phyloP scores from a whole-genome alignment of 2,113 vertebrate genomes.

The Aepyceros melampus region DNA sequence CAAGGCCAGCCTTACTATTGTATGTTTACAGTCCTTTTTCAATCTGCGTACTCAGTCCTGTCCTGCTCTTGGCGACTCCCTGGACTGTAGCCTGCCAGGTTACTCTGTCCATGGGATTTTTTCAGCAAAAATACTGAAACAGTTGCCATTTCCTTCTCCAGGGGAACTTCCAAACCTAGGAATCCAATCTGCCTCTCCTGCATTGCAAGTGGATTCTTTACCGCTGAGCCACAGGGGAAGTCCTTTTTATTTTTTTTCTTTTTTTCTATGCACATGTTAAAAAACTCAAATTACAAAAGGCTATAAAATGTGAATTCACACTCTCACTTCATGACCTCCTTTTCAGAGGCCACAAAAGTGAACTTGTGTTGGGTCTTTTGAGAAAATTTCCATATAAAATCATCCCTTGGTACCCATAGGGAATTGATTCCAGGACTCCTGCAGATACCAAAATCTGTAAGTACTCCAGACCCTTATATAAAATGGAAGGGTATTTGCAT shows the following conservation, averaged over 20 bases:
- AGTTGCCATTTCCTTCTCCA: background rate
- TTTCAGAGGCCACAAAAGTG: background rate
- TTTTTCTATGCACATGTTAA: background rate
- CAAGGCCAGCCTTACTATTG: background rate
- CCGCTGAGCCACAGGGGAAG: background rate
- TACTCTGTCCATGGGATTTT: background rate
- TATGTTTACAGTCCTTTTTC: background rate
- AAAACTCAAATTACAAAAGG: background rate
- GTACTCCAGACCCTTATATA: background rate
- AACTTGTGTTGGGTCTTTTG: background rate
- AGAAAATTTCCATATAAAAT: background rate
- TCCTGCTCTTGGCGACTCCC: accelerated
- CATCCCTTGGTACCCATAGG: background rate
- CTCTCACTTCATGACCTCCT: background rate
- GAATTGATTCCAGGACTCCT: background rate
- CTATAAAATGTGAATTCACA: background rate
- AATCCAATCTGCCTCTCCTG: background rate
- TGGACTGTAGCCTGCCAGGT: background rate
- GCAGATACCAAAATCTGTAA: background rate
- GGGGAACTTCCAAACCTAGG: background rate
- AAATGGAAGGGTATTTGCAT: background rate
- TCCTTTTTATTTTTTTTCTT: background rate
- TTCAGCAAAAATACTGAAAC: background rate
- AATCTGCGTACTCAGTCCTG: background rate
- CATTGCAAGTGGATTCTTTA: background rate